A percentile compares a stretch with the other conserved stretches of the same genome.
Conservation (phyloP, 2,888 invertebrate species). For the Polyploca ridens region DNA sequence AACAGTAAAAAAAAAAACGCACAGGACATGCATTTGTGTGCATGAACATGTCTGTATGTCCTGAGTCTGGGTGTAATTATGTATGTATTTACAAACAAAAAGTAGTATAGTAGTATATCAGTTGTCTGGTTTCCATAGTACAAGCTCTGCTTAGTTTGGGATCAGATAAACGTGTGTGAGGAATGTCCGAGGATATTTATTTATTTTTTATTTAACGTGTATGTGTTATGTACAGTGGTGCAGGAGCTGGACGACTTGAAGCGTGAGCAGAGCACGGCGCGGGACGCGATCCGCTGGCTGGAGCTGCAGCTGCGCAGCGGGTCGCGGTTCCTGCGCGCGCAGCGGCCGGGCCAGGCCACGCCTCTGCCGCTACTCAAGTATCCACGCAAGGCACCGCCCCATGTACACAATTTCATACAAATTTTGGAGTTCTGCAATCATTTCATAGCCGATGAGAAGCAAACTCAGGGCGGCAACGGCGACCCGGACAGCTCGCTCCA, state of each 20-base stretch:
- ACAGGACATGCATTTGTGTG: too few relatives aligned
- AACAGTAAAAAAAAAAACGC: too few relatives aligned
- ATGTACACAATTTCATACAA: constrained; percentile 89
- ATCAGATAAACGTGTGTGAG: too few relatives aligned
- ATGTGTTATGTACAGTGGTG: constrained; percentile 92
- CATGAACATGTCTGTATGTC: too few relatives aligned
- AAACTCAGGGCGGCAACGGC: constrained; percentile 63
- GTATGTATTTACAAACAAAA: too few relatives aligned
- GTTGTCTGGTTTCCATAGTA: too few relatives aligned
- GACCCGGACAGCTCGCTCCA: constrained; percentile 60
- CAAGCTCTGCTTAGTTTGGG: too few relatives aligned
- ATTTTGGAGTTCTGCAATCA: constrained; percentile 94
- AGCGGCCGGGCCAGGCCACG: constrained; percentile 92
- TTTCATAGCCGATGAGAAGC: constrained; percentile 81
- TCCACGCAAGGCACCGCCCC: constrained; percentile 72
- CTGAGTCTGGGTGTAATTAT: too few relatives aligned
- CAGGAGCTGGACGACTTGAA: constrained; percentile 95
- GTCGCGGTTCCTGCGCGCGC: constrained; percentile 93
- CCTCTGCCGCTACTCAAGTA: constrained; percentile 85
- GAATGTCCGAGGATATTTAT: too few relatives aligned
- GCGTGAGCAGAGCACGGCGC: constrained; percentile 91
- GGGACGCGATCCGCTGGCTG: constrained; percentile 97
- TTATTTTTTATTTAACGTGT: too few relatives aligned
- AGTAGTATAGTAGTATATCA: too few relatives aligned
- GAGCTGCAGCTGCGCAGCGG: constrained; percentile 94